Evolutionary conservation across 2,888 invertebrate species (phyloP).

Genomic region (Troilus luridus): DNA sequence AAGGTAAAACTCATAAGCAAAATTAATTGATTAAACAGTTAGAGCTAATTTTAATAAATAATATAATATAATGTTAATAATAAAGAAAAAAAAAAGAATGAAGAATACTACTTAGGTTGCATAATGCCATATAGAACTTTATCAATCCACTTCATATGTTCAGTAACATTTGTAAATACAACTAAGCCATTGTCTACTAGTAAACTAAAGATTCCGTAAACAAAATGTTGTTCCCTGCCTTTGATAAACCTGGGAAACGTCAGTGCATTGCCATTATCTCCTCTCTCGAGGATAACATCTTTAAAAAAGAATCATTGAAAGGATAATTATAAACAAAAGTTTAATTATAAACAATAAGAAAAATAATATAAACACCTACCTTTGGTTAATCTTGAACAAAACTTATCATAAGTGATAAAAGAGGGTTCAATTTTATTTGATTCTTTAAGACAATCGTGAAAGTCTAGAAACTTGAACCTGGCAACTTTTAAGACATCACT

Average conservation of each 20-base stretch:
- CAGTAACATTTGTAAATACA: constrained; percentile 62
- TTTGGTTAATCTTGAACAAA: constrained; percentile 30
- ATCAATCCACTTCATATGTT: constrained; percentile 62
- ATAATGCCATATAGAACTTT: constrained; percentile 52
- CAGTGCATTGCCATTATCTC: constrained; percentile 65
- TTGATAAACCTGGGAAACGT: constrained; percentile 56
- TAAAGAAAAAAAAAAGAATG: no score
- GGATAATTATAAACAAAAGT: neutral
- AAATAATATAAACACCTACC: neutral
- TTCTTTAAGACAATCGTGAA: constrained; percentile 60
- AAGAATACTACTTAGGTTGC: neutral
- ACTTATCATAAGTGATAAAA: constrained; percentile 65
- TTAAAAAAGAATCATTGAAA: neutral
- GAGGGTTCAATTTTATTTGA: neutral
- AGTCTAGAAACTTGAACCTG: constrained; percentile 63
- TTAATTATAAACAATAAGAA: neutral
- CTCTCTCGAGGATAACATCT: constrained; percentile 63
- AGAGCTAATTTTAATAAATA: no score
- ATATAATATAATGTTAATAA: no score
- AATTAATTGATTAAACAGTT: no score
- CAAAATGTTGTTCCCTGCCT: constrained; percentile 59
- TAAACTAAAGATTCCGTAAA: constrained; percentile 64
- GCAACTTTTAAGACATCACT: constrained; percentile 64
- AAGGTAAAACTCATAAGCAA: no score
- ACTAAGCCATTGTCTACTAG: constrained; percentile 55